Evolutionary conservation across 2,113 vertebrate genomes (phyloP).

Genomic region (Periophthalmodon schlosseri): DNA sequence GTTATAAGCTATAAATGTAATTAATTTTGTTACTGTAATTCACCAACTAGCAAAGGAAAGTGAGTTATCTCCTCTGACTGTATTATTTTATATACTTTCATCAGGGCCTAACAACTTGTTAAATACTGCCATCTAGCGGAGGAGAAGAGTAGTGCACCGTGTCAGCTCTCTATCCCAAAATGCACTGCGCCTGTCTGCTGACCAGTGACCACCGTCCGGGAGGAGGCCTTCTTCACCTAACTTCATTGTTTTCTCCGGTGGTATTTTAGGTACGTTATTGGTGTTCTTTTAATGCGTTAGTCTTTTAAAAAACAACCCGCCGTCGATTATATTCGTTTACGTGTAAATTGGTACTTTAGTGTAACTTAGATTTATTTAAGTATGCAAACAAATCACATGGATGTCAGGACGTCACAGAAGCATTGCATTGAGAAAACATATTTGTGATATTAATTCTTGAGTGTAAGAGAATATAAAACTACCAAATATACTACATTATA

Average conservation of each 20-base stretch:
- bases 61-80: not conserved
- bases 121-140: conserved; percentile 44
- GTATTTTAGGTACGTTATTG: conserved; percentile 36
- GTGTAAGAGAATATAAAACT: not conserved
- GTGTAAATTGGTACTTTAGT: not conserved
- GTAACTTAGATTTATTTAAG: not conserved
- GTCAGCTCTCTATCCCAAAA: conserved; percentile 47
- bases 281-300: not conserved
- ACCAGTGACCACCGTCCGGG: too few relatives aligned
- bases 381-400: not conserved
- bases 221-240: conserved; percentile 41
- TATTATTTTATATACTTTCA: too few relatives aligned
- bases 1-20: too few relatives aligned
- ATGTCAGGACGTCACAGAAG: not conserved
- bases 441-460: not conserved
- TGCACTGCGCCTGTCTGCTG: conserved; percentile 13
- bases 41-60: not conserved
- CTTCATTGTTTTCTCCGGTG: conserved; percentile 1
- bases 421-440: not conserved
- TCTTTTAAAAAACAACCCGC: not conserved
- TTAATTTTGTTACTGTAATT: too few relatives aligned
- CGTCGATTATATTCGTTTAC: not conserved
- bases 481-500: too few relatives aligned
- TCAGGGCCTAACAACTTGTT: not conserved
- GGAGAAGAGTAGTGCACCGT: not conserved